phyloP scores from a whole-genome alignment of 2,888 invertebrate genomes.

The Bruchidius siliquastri region DNA sequence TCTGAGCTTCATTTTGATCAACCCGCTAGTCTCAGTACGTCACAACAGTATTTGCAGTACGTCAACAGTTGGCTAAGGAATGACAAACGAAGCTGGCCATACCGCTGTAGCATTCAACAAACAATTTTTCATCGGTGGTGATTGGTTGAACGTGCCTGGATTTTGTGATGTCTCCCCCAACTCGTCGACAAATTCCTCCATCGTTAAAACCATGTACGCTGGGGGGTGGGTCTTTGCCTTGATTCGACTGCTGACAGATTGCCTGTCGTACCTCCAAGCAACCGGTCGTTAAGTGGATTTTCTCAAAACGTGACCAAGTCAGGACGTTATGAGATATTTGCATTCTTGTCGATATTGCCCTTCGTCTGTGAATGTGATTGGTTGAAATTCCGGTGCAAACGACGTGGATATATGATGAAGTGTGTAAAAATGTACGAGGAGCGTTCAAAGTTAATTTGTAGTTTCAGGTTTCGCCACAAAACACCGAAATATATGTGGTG shows the following conservation, averaged over 20 bases:
- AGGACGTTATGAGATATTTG: not conserved
- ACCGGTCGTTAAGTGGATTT: not conserved
- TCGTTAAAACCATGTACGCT: not conserved
- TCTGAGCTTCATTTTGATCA: too few species aligned
- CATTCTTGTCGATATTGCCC: not conserved
- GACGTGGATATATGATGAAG: not conserved
- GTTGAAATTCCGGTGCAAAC: not conserved
- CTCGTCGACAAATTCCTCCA: not conserved
- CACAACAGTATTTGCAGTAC: too few species aligned
- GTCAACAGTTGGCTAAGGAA: not conserved
- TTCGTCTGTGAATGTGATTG: not conserved
- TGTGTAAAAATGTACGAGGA: not conserved
- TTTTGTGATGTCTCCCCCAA: not conserved
- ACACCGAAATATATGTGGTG: too few species aligned
- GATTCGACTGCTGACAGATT: slow-evolving; percentile 4
- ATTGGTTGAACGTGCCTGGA: not conserved
- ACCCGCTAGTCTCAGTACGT: too few species aligned
- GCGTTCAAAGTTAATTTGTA: not conserved
- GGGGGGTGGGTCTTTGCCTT: not conserved
- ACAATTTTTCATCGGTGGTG: not conserved
- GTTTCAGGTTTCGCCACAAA: not conserved
- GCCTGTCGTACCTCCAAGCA: slow-evolving; percentile 4
- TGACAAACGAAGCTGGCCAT: not conserved
- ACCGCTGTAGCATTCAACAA: not conserved
- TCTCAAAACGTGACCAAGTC: not conserved